Evolutionary conservation across 2,113 vertebrate genomes (phyloP), one percentile per base, ranked within the genome.

Genomic region (Cochlearius cochlearius): DNA sequence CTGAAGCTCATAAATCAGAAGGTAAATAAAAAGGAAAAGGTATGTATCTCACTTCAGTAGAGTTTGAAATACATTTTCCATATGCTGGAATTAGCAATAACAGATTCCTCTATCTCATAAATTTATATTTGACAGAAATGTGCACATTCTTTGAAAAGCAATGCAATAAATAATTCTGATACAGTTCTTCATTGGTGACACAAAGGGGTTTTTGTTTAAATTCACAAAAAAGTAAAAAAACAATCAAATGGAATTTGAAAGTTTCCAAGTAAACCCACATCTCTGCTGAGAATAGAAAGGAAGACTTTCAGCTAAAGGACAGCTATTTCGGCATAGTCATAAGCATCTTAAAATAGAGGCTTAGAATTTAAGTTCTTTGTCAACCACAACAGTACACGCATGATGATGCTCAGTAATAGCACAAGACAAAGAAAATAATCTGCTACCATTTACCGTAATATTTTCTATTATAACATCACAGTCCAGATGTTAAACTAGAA

Each of bases 271-370:
- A 94, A 97, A 86, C 69, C 76, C 76, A 88, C 77, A 59, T 71
- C 56, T 94, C 80, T 92, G 52, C 88, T 91, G 56, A 95, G 92
- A 94, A 95, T 72, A 95, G 53, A 84, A 80, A 80, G 47, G 49
- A 73, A 62, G 34, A 59, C 36, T 88, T 85, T 94, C 77, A 95
- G 60, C 63, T 81, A 87, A 96, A 92, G 83, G 88, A 75, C 59
- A 81, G 84, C 72, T 93, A 92, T 94, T 96, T 93, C 59, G n/a
- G 64, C 90, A 39, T 47, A 90, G 80, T 62, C 47, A 2, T 68
- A 95, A 92, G 26, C 55, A 77, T 79, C 80, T 96, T 85, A 92
- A 96, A 94, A 92, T 90, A 93, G 64, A 88, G 45, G 38, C 79
- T 93, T 71, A 80, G 82, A 90, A 86, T 52, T 86, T 19, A 63